Evolutionary conservation across 2,888 invertebrate species (phyloP), one percentile per base, ranked within the genome.

Genomic region (Lycaena phlaeas): DNA sequence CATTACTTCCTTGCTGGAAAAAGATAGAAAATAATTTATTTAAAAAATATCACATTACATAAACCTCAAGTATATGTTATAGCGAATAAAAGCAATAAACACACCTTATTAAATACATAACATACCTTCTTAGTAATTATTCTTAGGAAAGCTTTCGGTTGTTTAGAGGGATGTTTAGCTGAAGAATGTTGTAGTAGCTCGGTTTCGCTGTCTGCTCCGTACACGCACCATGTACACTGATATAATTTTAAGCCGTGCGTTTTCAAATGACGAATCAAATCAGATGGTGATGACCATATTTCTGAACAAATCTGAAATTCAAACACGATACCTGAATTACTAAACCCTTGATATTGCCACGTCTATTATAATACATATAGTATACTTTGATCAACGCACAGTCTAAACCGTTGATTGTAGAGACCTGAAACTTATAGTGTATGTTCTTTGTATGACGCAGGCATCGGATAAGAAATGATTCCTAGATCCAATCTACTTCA

Each of bases 201-300:
- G 0, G 41, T 17, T 46, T 85, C 74, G n/a, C 55, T 64, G 45
- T 74, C 72, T 0, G 70, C 70, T 0, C 84, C 84, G 40, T 56
- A 57, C 1, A 72, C 58, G 43, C 86, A 86, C 66, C 76, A 78
- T 1, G 73, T 62, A 49, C 86, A 86, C 54, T 72, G 82, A 44
- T 78, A 82, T 38, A 77, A 46, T 44, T 63, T 73, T n/a, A 85
- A 44, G 0, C 65, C 70, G 47, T 87, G 87, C 1, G 15, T 30
- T 46, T 66, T 70, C 50, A 76, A 54, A 45, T 79, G 84, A 11
- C 59, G 51, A 3, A 74, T 42, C 27, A 87, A 50, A 9, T 75
- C 76, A 0, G 51, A 11, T 1, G 64, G 49, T 2, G 65, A 63
- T 1, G 58, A 43, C 4, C 51, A 42, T 9, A 48, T 46, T 2